Percentiles rank a stretch among this genome's conserved stretches.
Conservation (phyloP, 2,797 vertebrate species). For the Mus spretus region DNA sequence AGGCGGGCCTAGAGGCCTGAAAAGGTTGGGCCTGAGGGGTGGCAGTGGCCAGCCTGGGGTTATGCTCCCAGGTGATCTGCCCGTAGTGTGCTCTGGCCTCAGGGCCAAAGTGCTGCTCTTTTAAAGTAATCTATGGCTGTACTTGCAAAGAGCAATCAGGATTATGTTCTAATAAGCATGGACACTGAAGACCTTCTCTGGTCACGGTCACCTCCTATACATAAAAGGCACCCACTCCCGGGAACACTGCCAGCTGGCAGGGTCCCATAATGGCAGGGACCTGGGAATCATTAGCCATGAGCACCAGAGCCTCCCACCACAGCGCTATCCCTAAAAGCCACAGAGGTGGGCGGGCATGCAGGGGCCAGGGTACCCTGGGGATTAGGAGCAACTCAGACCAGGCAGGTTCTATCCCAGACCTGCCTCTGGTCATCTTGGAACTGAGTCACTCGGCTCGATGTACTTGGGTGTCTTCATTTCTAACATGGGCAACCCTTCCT, state of each 20-base stretch:
- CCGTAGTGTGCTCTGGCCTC: background rate
- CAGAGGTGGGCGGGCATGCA: background rate
- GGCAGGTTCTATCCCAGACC: background rate
- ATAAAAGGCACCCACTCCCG: background rate
- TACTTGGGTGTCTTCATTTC: background rate
- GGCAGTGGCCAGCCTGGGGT: background rate
- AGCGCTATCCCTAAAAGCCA: background rate
- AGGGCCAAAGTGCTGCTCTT: background rate
- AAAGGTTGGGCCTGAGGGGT: background rate
- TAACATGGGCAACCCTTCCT: background rate
- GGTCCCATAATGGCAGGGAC: background rate
- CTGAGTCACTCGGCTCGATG: background rate
- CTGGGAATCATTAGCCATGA: background rate
- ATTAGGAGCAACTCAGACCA: background rate
- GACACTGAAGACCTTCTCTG: background rate
- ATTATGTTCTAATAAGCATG: background rate
- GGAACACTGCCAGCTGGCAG: background rate
- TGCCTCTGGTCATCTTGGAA: background rate
- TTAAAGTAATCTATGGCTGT: background rate
- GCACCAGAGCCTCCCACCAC: background rate
- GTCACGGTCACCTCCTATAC: background rate
- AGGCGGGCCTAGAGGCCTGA: background rate
- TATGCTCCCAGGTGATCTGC: background rate
- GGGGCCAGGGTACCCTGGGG: fast-evolving
- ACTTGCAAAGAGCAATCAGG: background rate